Percentiles rank a stretch among this genome's conserved stretches.
Conservation (phyloP, 2,797 vertebrate genomes). For the Acanthornis magna region DNA sequence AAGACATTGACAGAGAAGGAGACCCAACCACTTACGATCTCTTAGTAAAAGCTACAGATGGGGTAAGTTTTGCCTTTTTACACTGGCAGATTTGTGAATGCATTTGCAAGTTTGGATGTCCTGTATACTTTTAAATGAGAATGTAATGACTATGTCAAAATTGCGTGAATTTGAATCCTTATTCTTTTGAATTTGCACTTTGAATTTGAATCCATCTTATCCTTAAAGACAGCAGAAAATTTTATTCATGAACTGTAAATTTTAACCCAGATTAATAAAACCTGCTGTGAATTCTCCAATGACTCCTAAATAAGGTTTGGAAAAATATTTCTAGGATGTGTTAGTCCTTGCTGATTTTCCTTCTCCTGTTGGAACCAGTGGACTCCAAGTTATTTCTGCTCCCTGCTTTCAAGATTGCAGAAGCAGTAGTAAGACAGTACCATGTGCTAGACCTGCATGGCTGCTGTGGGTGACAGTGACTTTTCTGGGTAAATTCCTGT, state of each 20-base stretch:
- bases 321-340: neutral
- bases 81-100: neutral
- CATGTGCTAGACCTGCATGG: neutral
- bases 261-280: neutral
- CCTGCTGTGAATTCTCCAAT: neutral
- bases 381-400: neutral
- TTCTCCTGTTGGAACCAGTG: neutral
- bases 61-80: slow-evolving; percentile 76
- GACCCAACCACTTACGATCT: slow-evolving; percentile 83
- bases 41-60: slow-evolving; percentile 89
- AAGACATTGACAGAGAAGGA: slow-evolving; percentile 87
- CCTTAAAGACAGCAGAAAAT: neutral
- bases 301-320: neutral
- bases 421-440: neutral
- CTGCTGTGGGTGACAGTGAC: neutral
- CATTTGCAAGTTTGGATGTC: neutral
- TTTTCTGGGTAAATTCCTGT: neutral
- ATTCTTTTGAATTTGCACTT: neutral
- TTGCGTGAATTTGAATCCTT: neutral
- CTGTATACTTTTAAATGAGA: neutral
- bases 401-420: neutral
- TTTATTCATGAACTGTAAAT: neutral
- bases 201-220: neutral
- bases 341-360: neutral
- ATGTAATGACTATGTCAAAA: neutral